phyloP scores from a whole-genome alignment of 2,797 vertebrate genomes.

The Rhinophrynus dorsalis region DNA sequence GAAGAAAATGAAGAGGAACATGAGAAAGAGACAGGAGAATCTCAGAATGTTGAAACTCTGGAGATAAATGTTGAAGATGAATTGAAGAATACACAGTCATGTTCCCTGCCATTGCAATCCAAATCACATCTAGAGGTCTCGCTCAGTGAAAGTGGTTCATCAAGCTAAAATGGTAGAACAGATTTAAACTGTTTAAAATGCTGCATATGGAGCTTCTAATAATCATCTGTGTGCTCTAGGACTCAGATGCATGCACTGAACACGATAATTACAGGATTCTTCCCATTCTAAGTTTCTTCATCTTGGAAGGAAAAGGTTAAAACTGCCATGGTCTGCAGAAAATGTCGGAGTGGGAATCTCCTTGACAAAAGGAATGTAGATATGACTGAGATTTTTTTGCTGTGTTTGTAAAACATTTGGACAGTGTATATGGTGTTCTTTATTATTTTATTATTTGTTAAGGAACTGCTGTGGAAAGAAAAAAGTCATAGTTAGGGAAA shows the following conservation, averaged over 20 bases:
- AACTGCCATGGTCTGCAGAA: constrained; percentile 25
- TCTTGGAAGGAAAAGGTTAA: constrained; percentile 24
- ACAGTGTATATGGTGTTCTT: constrained; percentile 35
- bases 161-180: constrained; percentile 61
- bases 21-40: constrained; percentile 43
- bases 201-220: background rate
- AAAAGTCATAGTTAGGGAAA: constrained; percentile 8
- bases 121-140: constrained; percentile 50
- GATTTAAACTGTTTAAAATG: background rate
- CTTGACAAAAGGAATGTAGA: constrained; percentile 16
- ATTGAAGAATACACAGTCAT: background rate
- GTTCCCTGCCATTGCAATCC: constrained; percentile 43
- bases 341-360: constrained; percentile 33
- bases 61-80: constrained; percentile 25
- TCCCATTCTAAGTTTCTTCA: background rate
- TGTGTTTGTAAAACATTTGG: constrained; percentile 32
- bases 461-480: constrained; percentile 33
- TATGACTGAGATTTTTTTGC: constrained; percentile 26
- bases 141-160: constrained; percentile 41
- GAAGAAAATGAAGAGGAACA: constrained; percentile 39
- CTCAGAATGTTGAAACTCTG: constrained; percentile 36
- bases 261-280: background rate
- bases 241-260: background rate
- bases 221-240: background rate
- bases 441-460: constrained; percentile 37